phyloP scores from a whole-genome alignment of 53 echinoderm and acorn worm species.

The Crossaster papposus region DNA sequence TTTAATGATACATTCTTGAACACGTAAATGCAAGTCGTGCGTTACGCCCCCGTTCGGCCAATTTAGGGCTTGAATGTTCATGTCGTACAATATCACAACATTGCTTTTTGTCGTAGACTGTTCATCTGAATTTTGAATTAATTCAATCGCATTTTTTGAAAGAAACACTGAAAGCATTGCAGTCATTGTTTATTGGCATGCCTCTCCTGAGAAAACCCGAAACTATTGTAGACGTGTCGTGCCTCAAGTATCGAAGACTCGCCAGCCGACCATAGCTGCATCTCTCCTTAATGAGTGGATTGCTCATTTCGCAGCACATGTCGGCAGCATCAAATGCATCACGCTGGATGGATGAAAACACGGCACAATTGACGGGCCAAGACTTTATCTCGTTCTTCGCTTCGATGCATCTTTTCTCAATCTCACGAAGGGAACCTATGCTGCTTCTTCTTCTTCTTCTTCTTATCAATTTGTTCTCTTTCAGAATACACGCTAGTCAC shows the following conservation, averaged over 20 bases:
- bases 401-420: slow-evolving; percentile 25
- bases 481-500: slow-evolving; percentile 2
- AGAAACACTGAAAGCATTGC: no score
- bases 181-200: neutral
- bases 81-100: no score
- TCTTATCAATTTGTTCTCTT: slow-evolving; percentile 50
- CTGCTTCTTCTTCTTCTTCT: no score
- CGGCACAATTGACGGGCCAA: slow-evolving; percentile 10
- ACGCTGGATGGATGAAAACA: neutral
- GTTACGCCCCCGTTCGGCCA: no score
- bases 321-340: slow-evolving; percentile 41
- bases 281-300: slow-evolving; percentile 5
- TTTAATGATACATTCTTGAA: no score
- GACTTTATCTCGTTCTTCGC: slow-evolving; percentile 48
- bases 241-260: slow-evolving; percentile 3
- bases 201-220: neutral
- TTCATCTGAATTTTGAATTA: no score
- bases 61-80: no score
- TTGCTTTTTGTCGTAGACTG: no score
- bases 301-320: slow-evolving; percentile 7
- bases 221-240: neutral
- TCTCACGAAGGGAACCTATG: neutral
- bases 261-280: neutral
- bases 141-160: neutral
- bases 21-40: no score